phyloP scores from a whole-genome alignment of 2,113 vertebrate species.

The Amazona guildingii region DNA sequence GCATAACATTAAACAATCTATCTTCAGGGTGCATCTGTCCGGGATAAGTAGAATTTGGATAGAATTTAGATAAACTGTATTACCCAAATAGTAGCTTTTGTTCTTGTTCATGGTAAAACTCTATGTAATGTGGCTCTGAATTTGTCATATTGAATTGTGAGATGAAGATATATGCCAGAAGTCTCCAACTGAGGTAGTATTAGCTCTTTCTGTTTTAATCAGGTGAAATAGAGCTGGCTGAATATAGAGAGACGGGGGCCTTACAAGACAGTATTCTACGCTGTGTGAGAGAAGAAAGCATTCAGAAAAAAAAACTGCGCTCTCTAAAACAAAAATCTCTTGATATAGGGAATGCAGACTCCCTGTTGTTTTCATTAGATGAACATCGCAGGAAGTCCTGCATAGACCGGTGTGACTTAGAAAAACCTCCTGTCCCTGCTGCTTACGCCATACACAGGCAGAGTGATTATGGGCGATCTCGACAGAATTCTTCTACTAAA shows the following conservation, averaged over 20 bases:
- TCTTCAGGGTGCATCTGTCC: not conserved
- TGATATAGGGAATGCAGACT: slow-evolving; percentile 97
- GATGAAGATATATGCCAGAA: slow-evolving; percentile 20
- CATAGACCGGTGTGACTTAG: slow-evolving; percentile 92
- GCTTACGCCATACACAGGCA: slow-evolving; percentile 60
- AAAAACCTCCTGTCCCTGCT: slow-evolving; percentile 76
- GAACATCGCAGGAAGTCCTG: slow-evolving; percentile 97
- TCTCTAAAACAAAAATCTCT: slow-evolving; percentile 99
- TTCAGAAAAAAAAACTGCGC: slow-evolving; percentile 93
- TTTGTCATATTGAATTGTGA: not conserved
- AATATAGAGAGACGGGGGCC: slow-evolving; percentile 91
- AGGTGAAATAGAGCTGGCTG: slow-evolving; percentile 98
- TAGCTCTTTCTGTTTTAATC: slow-evolving; percentile 79
- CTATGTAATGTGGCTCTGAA: not conserved
- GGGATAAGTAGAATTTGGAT: not conserved
- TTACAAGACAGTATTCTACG: slow-evolving; percentile 95
- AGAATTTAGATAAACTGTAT: not conserved
- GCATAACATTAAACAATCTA: not conserved
- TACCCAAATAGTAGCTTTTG: not conserved
- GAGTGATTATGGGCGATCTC: slow-evolving; percentile 78
- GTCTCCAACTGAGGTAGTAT: slow-evolving; percentile 67
- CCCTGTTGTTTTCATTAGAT: slow-evolving; percentile 92
- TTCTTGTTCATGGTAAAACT: not conserved
- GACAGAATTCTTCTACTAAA: slow-evolving; percentile 81
- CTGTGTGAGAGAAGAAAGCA: slow-evolving; percentile 92